Evolutionary conservation across 2,113 vertebrate genomes (phyloP).

Genomic region (Rattus norvegicus): DNA sequence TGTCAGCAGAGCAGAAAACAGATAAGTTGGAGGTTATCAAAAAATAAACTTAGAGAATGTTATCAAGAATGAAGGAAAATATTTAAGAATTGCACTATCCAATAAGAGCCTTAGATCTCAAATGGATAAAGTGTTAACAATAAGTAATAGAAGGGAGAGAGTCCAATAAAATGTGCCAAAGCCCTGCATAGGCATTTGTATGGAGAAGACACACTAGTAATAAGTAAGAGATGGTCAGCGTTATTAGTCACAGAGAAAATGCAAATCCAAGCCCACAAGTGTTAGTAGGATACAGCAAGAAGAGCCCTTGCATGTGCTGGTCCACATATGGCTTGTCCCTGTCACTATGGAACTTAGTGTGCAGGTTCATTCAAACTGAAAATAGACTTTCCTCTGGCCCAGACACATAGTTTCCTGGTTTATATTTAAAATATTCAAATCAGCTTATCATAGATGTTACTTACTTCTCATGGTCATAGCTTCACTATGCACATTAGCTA

Average conservation of each 20-base stretch:
- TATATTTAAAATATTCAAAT: not conserved
- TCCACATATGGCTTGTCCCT: not conserved
- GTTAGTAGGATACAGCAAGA: not conserved
- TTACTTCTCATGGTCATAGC: not conserved
- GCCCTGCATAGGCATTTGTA: not conserved
- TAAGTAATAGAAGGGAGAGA: not conserved
- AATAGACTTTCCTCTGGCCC: not conserved
- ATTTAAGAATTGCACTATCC: not conserved
- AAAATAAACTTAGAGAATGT: conserved; percentile 10
- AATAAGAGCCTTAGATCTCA: not conserved
- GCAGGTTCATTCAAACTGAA: not conserved
- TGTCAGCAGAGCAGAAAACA: conserved; percentile 1
- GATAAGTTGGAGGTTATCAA: not conserved
- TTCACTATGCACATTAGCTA: not conserved
- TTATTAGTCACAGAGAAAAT: not conserved
- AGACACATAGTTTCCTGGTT: not conserved
- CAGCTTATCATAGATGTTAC: not conserved
- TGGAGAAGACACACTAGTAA: not conserved
- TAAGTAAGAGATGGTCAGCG: not conserved
- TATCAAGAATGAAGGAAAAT: not conserved
- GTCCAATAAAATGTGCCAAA: not conserved
- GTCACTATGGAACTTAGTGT: not conserved
- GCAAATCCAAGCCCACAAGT: not conserved
- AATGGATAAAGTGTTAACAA: not conserved
- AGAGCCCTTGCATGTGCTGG: not conserved